These are phyloP conservation scores for Hanleya hanleyi DNA, from an alignment of 2,888 invertebrate genomes.

Conservation along the genomic window DNA sequence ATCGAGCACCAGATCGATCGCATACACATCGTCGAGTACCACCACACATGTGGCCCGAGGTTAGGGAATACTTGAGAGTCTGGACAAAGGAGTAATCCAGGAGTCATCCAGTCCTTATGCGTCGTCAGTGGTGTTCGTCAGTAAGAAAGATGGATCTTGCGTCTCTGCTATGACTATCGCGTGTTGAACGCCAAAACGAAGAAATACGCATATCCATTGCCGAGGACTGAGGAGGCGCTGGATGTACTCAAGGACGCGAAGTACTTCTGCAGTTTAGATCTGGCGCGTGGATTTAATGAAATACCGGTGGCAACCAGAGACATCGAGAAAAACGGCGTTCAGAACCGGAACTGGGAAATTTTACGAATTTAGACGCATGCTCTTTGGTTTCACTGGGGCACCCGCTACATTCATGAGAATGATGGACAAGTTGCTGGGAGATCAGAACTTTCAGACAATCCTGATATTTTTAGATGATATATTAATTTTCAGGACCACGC, in stretches of 20 bases:
- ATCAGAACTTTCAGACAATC: background rate
- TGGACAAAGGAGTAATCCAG: background rate
- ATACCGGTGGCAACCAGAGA: slow-evolving; percentile 30
- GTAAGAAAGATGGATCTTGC: slow-evolving; percentile 35
- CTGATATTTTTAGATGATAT: slow-evolving; percentile 13
- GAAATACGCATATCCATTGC: slow-evolving; percentile 44
- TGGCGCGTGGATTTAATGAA: slow-evolving; percentile 44
- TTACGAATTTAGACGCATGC: slow-evolving; percentile 3
- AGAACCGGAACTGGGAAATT: slow-evolving; percentile 1
- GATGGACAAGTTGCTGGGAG: slow-evolving; percentile 10
- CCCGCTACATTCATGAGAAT: slow-evolving; percentile 8
- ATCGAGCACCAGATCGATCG: background rate
- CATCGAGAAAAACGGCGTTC: slow-evolving; percentile 6
- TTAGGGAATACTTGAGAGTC: background rate
- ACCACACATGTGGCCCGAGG: background rate
- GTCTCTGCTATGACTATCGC: slow-evolving; percentile 45
- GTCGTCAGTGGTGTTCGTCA: slow-evolving; percentile 43
- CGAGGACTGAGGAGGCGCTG: slow-evolving; percentile 42
- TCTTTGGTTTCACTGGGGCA: slow-evolving; percentile 4
- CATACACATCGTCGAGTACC: background rate
- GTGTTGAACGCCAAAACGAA: slow-evolving; percentile 42
- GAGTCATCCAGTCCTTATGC: slow-evolving; percentile 35
- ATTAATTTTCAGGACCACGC: background rate
- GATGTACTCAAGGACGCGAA: slow-evolving; percentile 32
- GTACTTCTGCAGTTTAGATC: slow-evolving; percentile 42